Evolutionary conservation across 2,888 invertebrate genomes (phyloP).

Genomic region (Lamproptera curius): DNA sequence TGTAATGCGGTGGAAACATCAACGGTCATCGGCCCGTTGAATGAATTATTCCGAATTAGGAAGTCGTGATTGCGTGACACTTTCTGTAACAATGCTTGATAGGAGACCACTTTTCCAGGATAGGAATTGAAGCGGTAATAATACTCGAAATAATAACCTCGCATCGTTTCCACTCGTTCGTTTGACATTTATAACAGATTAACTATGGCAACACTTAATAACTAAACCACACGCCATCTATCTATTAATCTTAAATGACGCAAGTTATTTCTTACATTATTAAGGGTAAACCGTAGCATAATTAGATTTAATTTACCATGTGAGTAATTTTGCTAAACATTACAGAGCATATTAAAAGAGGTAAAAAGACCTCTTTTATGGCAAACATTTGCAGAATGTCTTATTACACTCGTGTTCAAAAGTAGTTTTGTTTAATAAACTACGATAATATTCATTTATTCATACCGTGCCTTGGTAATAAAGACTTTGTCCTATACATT

Average conservation of each 20-base stretch:
- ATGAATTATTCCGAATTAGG: conserved; percentile 34
- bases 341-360: too few relatives aligned
- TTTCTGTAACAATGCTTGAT: conserved; percentile 52
- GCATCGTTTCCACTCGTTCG: conserved; percentile 47
- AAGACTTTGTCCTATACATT: too few relatives aligned
- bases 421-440: too few relatives aligned
- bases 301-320: too few relatives aligned
- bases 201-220: conserved; percentile 61
- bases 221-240: conserved; percentile 65
- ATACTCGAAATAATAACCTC: conserved; percentile 57
- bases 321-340: too few relatives aligned
- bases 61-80: conserved; percentile 58
- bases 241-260: conserved; percentile 56
- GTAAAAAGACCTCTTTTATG: too few relatives aligned
- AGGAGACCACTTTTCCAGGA: conserved; percentile 56
- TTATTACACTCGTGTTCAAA: too few relatives aligned
- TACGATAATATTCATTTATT: too few relatives aligned
- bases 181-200: conserved; percentile 74
- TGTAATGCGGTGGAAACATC: conserved; percentile 37
- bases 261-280: conserved; percentile 49
- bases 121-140: conserved; percentile 59
- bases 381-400: too few relatives aligned
- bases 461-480: too few relatives aligned
- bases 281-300: conserved; percentile 61
- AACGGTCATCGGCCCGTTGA: conserved; percentile 22